phyloP scores from a whole-genome alignment of 2,888 invertebrate genomes.

The Drosophila percnosoma region DNA sequence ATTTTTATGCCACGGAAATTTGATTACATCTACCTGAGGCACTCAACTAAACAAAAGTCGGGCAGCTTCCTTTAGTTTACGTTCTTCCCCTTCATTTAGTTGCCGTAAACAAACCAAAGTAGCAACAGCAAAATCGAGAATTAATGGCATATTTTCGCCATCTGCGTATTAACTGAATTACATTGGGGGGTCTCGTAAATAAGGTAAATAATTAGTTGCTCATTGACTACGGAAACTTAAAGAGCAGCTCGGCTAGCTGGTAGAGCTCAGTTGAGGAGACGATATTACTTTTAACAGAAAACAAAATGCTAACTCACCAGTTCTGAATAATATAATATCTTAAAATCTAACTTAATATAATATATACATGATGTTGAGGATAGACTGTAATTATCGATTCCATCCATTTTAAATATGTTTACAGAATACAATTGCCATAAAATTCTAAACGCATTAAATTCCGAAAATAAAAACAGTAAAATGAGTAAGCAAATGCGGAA shows the following conservation, averaged over 20 bases:
- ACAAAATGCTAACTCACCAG: not conserved
- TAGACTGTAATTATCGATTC: not conserved
- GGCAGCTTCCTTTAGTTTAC: slow-evolving; percentile 7
- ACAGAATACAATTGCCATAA: not conserved
- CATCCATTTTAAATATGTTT: not conserved
- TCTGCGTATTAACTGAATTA: slow-evolving; percentile 36
- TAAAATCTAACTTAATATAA: not conserved
- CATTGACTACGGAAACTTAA: slow-evolving; percentile 6
- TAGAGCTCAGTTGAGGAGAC: not conserved
- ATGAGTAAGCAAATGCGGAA: not conserved
- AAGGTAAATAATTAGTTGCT: slow-evolving; percentile 32
- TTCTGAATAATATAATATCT: not conserved
- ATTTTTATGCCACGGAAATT: slow-evolving; percentile 28
- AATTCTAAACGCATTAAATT: not conserved
- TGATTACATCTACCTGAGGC: slow-evolving; percentile 27
- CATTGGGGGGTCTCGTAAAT: slow-evolving; percentile 18
- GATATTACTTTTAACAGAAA: not conserved
- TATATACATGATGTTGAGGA: not conserved
- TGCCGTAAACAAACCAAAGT: slow-evolving; percentile 25
- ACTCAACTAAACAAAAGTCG: slow-evolving; percentile 25
- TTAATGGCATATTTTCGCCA: slow-evolving; percentile 44
- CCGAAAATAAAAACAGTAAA: not conserved
- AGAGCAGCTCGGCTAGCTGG: not conserved
- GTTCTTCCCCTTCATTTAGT: not conserved
- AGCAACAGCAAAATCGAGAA: slow-evolving; percentile 35